These are phyloP conservation scores for Drosophila setifemur DNA, from an alignment of 1,140 invertebrate genomes.

Conservation along the genomic window DNA sequence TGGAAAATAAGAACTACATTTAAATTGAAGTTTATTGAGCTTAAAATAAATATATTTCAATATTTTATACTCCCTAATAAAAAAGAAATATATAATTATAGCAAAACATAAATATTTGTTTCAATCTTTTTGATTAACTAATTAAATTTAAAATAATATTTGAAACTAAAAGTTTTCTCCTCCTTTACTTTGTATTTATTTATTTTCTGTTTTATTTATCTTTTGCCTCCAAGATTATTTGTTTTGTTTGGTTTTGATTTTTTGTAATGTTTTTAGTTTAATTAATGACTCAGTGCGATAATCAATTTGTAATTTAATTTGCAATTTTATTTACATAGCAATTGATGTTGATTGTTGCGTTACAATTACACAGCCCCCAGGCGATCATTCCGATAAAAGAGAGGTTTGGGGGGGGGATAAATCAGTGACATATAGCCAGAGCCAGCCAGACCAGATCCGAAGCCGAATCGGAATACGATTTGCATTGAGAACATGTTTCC, in stretches of 20 bases:
- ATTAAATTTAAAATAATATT: no score
- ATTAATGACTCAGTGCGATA: slow-evolving; percentile 79
- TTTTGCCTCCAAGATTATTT: slow-evolving; percentile 3
- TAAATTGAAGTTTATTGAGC: no score
- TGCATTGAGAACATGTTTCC: no score
- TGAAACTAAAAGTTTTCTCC: no score
- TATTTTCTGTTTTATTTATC: slow-evolving; percentile 5
- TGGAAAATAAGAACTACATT: no score
- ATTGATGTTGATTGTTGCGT: slow-evolving; percentile 80
- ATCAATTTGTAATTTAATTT: slow-evolving; percentile 81
- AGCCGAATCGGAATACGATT: slow-evolving; percentile 5
- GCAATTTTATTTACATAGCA: slow-evolving; percentile 77
- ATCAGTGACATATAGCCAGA: slow-evolving; percentile 23
- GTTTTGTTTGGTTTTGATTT: not conserved
- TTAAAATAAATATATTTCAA: no score
- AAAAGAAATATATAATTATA: no score
- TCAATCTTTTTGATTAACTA: no score
- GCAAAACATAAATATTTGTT: no score
- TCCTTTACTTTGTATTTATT: no score
- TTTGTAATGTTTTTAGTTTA: slow-evolving; percentile 33
- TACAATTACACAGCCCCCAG: slow-evolving; percentile 67
- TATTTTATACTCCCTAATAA: no score
- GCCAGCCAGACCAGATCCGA: slow-evolving; percentile 27
- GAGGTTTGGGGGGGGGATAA: not conserved
- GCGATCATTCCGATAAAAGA: slow-evolving; percentile 19